Evolutionary conservation across 23 tunicate genomes (phyloP), one percentile per base, ranked within the genome.

Genomic region (Corella eumyota): DNA sequence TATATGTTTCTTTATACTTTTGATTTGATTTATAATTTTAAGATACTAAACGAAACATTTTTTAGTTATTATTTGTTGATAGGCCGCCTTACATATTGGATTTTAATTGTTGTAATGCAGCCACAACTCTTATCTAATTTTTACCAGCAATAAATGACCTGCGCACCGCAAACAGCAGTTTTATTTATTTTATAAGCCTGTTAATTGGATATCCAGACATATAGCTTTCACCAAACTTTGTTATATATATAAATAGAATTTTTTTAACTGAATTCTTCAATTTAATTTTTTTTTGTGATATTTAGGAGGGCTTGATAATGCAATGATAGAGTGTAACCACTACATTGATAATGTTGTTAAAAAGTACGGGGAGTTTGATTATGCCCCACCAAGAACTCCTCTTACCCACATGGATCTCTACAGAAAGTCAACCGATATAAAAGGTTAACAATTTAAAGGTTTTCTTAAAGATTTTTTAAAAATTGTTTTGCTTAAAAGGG

Each of bases 261-360:
- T 40, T 11, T 40, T 40, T 40, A 40, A 40, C 48, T 40, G 48
- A 40, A 9, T 40, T 9, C 11, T 40, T 15, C 48, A 40, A 11
- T 40, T 11, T 11, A 40, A 9, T 27, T 7, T n/a, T 49, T 53
- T 65, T 20, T n/a, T 2, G 2, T 21, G 50, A 23, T 30, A 2
- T 37, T 7, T 65, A 88, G 96, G 96, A 28, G 96, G 96, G 0
- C 67, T 79, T 22, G 99, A 93, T 36, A 66, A 53, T 34, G 99
- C 99, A 1, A 85, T 85, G 78, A 73, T 47, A 36, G 99, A 93
- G 53, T 53, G 71, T 57, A 77, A 79, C 48, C 59, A 34, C 23
- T 93, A 93, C 70, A 78, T 93, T 52, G 90, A 85, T 27, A 93
- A 84, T 64, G 74, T 93, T 50, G 58, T 47, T 32, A 47, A 59